Evolutionary conservation across 37 sponge, comb jelly and placozoan species (phyloP).

Genomic region (Geodia barretti): DNA sequence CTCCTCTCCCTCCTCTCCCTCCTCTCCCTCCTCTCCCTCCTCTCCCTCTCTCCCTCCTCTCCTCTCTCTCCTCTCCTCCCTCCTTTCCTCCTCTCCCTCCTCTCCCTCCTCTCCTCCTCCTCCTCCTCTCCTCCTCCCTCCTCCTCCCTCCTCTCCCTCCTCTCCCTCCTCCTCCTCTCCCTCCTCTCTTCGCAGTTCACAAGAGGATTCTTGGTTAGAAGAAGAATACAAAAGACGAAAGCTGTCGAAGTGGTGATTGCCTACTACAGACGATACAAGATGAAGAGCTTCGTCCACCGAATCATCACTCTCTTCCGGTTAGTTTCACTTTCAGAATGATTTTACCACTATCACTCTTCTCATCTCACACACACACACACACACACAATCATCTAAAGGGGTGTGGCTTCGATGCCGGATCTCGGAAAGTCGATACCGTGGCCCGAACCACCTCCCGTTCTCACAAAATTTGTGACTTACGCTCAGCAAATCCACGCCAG

Average conservation of each 20-base stretch:
- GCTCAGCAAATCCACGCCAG: conserved; percentile 54
- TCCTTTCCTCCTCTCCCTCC: conserved; percentile 18
- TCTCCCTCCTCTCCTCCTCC: conserved; percentile 7
- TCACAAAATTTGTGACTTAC: conserved; percentile 32
- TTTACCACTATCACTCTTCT: conserved; percentile 12
- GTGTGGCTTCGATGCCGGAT: conserved; percentile 68
- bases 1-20: not conserved
- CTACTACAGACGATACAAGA: conserved; percentile 55
- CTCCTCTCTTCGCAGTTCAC: conserved; percentile 37
- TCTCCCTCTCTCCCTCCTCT: conserved; percentile 12
- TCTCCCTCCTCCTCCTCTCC: conserved; percentile 3
- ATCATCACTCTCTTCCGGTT: conserved; percentile 49
- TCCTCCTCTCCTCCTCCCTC: not conserved
- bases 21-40: not conserved
- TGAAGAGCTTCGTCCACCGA: conserved; percentile 28
- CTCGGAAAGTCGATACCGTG: conserved; percentile 72
- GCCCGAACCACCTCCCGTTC: conserved; percentile 77
- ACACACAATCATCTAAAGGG: not conserved
- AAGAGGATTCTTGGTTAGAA: conserved; percentile 39
- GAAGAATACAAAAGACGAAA: conserved; percentile 24
- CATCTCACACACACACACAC: not conserved
- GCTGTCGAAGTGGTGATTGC: conserved; percentile 36
- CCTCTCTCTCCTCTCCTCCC: conserved; percentile 8
- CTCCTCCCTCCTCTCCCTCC: not conserved
- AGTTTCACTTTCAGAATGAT: conserved; percentile 7